Percentiles rank a stretch among this genome's conserved stretches.
Conservation (phyloP, 2,888 invertebrate species). For the Trissolcus japonicus region DNA sequence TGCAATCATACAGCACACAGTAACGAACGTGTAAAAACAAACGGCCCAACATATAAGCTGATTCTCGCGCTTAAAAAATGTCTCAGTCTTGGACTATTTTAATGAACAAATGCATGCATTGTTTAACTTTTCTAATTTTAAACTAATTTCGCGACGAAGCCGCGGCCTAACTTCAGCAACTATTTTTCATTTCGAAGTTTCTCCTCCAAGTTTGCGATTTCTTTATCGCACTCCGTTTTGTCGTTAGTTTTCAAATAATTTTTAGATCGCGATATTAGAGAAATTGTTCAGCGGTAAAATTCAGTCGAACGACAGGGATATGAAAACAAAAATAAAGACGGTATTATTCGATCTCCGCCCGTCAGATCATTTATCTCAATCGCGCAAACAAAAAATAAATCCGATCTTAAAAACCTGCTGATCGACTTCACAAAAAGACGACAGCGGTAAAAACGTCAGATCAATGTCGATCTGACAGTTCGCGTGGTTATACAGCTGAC, state of each 20-base stretch:
- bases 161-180: slow-evolving; percentile 17
- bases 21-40: slow-evolving; percentile 23
- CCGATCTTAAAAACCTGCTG: slow-evolving; percentile 31
- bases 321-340: slow-evolving; percentile 1
- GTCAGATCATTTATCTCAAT: slow-evolving; percentile 45
- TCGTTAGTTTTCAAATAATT: no score
- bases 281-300: slow-evolving; percentile 23
- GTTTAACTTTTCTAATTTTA: slow-evolving; percentile 38
- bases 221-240: no score
- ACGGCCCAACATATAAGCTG: slow-evolving; percentile 14
- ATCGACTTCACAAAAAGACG: slow-evolving; percentile 23
- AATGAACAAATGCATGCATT: slow-evolving; percentile 33
- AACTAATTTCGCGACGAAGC: slow-evolving; percentile 19
- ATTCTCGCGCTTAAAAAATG: slow-evolving; percentile 8
- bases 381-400: slow-evolving; percentile 37
- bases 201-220: no score
- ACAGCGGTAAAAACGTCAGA: slow-evolving; percentile 9
- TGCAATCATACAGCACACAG: background rate
- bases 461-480: slow-evolving; percentile 10
- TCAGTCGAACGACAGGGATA: slow-evolving; percentile 10
- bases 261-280: background rate
- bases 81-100: slow-evolving; percentile 11
- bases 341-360: slow-evolving; percentile 22
- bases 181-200: slow-evolving; percentile 22
- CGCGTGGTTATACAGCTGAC: slow-evolving; percentile 5